Conservation (phyloP, 2,113 vertebrate genomes). For the Sphaerodactylus townsendi region DNA sequence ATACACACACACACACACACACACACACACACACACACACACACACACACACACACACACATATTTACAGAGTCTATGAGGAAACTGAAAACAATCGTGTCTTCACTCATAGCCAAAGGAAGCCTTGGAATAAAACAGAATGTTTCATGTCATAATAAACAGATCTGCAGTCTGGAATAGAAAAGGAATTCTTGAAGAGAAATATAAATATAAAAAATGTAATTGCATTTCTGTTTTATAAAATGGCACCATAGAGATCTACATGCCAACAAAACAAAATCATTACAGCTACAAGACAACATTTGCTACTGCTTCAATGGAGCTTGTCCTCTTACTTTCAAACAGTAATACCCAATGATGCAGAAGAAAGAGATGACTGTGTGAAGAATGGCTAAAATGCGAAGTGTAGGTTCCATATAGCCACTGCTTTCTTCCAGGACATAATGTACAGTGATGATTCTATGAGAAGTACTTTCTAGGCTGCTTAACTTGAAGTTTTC, state of each 20-base stretch:
- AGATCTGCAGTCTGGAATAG: background rate
- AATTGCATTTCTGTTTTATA: background rate
- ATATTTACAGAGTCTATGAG: background rate
- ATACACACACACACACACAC: no score
- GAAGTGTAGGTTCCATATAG: conserved; percentile 94
- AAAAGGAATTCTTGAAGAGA: background rate
- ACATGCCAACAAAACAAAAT: background rate
- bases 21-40: no score
- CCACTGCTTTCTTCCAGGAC: conserved; percentile 96
- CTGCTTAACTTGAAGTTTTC: conserved; percentile 57
- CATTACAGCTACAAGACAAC: background rate
- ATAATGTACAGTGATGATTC: conserved; percentile 84
- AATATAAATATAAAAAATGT: background rate
- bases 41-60: no score
- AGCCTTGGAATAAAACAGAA: background rate
- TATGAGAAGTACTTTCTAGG: conserved; percentile 53
- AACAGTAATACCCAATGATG: conserved; percentile 97
- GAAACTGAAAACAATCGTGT: background rate
- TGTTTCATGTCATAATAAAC: background rate
- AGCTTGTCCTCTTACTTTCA: conserved; percentile 78
- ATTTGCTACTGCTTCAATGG: background rate
- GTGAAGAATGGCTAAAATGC: conserved; percentile 91
- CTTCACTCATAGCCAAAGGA: conserved; percentile 1
- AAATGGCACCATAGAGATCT: background rate
- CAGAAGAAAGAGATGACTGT: conserved; percentile 98